Conservation (phyloP, 92 coral and sea anemone genomes). For the Meandrina meandrites region DNA sequence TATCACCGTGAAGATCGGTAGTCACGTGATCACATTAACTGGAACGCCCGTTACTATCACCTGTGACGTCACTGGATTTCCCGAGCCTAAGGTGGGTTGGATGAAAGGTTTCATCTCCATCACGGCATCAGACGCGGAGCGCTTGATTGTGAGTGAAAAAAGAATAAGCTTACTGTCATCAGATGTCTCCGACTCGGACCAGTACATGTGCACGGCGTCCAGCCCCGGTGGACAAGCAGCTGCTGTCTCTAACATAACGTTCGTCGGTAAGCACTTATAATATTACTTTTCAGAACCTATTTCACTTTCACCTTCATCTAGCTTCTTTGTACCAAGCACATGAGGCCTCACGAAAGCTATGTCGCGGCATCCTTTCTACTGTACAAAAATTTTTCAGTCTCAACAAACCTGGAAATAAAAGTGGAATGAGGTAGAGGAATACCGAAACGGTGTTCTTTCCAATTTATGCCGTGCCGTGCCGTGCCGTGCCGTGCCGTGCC, state of each 20-base stretch:
- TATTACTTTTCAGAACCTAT: neutral
- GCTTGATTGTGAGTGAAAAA: slow-evolving; percentile 46
- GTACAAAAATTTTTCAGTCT: no score
- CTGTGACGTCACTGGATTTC: slow-evolving; percentile 77
- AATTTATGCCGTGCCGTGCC: no score
- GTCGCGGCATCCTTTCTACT: no score
- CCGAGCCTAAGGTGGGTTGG: slow-evolving; percentile 80
- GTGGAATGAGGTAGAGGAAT: no score
- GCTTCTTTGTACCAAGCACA: neutral
- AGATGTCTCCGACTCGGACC: slow-evolving; percentile 52
- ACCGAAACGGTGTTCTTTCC: no score
- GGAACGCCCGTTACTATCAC: slow-evolving; percentile 69
- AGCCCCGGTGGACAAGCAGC: slow-evolving; percentile 74
- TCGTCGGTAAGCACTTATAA: slow-evolving; percentile 64
- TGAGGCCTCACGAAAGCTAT: no score
- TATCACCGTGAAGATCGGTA: slow-evolving; percentile 55
- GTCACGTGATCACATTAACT: slow-evolving; percentile 69
- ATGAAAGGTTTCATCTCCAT: slow-evolving; percentile 24
- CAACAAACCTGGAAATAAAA: no score
- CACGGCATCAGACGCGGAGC: slow-evolving; percentile 41
- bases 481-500: no score
- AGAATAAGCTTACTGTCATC: slow-evolving; percentile 51
- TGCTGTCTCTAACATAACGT: slow-evolving; percentile 69
- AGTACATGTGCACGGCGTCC: slow-evolving; percentile 66
- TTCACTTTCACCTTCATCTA: neutral